phyloP scores from a whole-genome alignment of 2,113 vertebrate genomes.

The Notechis scutatus region DNA sequence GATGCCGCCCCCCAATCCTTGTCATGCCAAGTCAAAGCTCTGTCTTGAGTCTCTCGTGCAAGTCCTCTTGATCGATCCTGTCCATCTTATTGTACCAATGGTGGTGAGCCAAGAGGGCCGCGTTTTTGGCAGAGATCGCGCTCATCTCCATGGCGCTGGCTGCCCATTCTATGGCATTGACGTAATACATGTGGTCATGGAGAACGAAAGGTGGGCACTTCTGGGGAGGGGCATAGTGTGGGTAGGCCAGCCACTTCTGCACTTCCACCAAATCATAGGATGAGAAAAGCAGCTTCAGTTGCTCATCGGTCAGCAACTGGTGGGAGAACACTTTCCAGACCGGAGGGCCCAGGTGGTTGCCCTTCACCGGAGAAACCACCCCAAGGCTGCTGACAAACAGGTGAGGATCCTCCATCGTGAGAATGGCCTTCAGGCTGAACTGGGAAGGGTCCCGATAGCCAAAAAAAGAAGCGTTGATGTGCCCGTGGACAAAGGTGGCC shows the following conservation, averaged over 20 bases:
- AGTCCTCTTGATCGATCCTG: conserved; percentile 83
- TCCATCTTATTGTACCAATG: conserved; percentile 75
- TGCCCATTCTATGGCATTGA: conserved; percentile 81
- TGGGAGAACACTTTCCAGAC: conserved; percentile 89
- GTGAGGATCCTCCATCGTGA: conserved; percentile 76
- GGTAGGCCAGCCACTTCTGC: conserved; percentile 84
- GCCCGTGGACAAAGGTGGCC: conserved; percentile 81
- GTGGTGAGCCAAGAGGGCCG: conserved; percentile 84
- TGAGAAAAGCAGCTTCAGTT: conserved; percentile 77
- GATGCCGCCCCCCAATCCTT: neutral
- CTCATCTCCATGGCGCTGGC: conserved; percentile 94
- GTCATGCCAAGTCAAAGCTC: conserved; percentile 74
- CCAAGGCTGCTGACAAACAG: conserved; percentile 75
- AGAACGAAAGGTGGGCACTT: conserved; percentile 80
- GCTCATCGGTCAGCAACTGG: conserved; percentile 69
- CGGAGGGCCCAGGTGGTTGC: neutral
- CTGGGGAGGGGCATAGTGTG: conserved; percentile 74
- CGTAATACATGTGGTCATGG: conserved; percentile 83
- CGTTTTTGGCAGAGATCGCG: conserved; percentile 82
- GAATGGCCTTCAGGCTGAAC: conserved; percentile 67
- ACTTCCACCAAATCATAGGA: conserved; percentile 74
- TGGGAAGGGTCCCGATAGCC: conserved; percentile 62
- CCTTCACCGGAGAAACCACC: conserved; percentile 67
- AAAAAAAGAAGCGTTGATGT: conserved; percentile 81
- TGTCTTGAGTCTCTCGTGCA: conserved; percentile 81